Base-by-base conservation (phyloP, 1,140 invertebrate genomes). In the Zaprionus davidi region DNA sequence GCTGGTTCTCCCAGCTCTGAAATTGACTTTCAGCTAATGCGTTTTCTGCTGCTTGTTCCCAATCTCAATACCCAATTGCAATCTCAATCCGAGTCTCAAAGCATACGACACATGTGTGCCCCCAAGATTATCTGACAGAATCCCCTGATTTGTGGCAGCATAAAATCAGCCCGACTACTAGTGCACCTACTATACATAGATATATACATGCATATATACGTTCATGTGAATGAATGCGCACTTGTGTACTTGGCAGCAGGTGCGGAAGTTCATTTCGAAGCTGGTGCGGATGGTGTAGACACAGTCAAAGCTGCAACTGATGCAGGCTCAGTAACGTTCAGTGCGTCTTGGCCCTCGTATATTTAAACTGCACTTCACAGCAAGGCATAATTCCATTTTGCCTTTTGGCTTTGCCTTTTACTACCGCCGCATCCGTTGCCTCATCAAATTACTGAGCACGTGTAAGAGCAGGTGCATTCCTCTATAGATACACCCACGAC, bases 321-420 rank as follows among this genome's bases (percentile, higher is more conserved):
- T 49, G 44, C 28, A 24, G 59, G 38, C 26, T 11, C 41, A 12
- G 28, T 51, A 15, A 20, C 51, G 55, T 68, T 87, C 57, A 69
- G 65, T 83, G 83, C 64, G 77, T 70, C 81, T 80, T 70, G 73
- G 80, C 7, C 38, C 26, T 34, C 56, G 65, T 75, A 85, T 88
- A 77, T 90, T 84, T 90, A 90, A 90, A 90, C 73, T 85, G 85
- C 85, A 85, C 85, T 90, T 90, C 57, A 46, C n/a, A 85, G 69
- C 63, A 76, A 74, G 86, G 82, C 81, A 90, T 90, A 90, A 90
- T 90, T 90, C 71, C 79, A 79, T 90, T 88, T 90, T 77, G 69
- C 66, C 64, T 88, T 79, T 81, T 60, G 74, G 71, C 66, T 74
- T 79, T 73, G 57, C 36, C 60, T 65, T 76, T 79, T 73, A 53